Evolutionary conservation across 2,797 vertebrate genomes (phyloP), one percentile per base, ranked within the genome.

Genomic region (Potorous gilbertii): DNA sequence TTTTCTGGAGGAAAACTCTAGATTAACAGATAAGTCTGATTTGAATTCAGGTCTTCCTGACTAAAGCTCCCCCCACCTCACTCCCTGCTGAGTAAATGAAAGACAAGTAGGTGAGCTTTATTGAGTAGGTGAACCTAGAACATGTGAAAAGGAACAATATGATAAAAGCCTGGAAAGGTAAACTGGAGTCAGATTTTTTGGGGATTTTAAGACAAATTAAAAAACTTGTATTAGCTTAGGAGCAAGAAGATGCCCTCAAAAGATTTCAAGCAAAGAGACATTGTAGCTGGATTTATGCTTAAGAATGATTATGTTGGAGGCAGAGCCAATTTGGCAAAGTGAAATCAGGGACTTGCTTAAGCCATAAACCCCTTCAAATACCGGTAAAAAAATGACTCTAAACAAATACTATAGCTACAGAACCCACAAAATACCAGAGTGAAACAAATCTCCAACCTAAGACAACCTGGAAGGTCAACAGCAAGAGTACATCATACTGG

Each of bases 11-110:
- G 62, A 13, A 66, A 66, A n/a, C 4, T 1, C 4, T 13, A n/a
- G n/a, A 66, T 66, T n/a, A n/a, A 66, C 5, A n/a, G 14, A 66
- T n/a, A n/a, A 1, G 24, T n/a, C 34, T 66, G 13, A 66, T 62
- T 34, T 34, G 59, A 14, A 62, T 14, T 66, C 34, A n/a, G 14
- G 34, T 66, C 31, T n/a, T 66, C 14, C 34, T 66, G 14, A n/a
- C 13, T 66, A 3, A 1, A n/a, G 34, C 4, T 5, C 52, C 52
- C 52, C 52, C 50, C 0, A 4, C 0, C 50, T 5, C 4, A 4
- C 50, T 52, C 50, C 4, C 34, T 4, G 12, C 50, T 52, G 62
- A 3, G 13, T n/a, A n/a, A n/a, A 66, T 5, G 34, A 66, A 66
- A 66, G 18, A 5, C 31, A 16, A n/a, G 14, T n/a, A 66, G 59